phyloP scores from a whole-genome alignment of 2,888 invertebrate species.

The Drosophila borealis region DNA sequence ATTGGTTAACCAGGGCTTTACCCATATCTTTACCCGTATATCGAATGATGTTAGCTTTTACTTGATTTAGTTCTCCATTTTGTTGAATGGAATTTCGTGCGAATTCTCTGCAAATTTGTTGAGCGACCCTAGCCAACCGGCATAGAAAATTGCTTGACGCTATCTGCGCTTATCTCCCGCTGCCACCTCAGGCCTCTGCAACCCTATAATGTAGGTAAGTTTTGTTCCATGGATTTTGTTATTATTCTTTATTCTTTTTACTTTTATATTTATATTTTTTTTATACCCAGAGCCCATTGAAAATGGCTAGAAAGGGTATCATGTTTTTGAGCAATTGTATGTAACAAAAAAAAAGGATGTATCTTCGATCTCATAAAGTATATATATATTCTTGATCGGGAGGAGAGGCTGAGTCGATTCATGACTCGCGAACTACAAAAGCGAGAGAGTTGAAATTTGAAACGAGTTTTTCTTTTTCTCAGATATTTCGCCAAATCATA shows the following conservation, averaged over 20 bases:
- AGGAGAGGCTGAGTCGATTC: too few relatives aligned
- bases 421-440: too few relatives aligned
- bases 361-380: too few relatives aligned
- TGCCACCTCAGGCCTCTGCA: background rate
- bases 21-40: background rate
- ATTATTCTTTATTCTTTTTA: conserved; percentile 38
- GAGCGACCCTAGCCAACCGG: conserved; percentile 35
- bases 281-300: background rate
- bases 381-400: too few relatives aligned
- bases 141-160: conserved; percentile 64
- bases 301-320: too few relatives aligned
- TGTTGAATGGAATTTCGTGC: background rate
- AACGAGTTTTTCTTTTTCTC: conserved; percentile 8
- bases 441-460: too few relatives aligned
- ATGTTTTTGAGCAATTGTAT: too few relatives aligned
- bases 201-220: conserved; percentile 42
- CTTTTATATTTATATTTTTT: conserved; percentile 7
- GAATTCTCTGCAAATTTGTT: background rate
- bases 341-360: too few relatives aligned
- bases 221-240: conserved; percentile 57
- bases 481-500: background rate
- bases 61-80: too few relatives aligned
- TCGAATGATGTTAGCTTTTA: background rate
- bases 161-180: conserved; percentile 37
- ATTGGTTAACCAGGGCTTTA: too few relatives aligned